Evolutionary conservation across 2,113 vertebrate species (phyloP), one percentile per base, ranked within the genome.

Genomic region (Eretmochelys imbricata): DNA sequence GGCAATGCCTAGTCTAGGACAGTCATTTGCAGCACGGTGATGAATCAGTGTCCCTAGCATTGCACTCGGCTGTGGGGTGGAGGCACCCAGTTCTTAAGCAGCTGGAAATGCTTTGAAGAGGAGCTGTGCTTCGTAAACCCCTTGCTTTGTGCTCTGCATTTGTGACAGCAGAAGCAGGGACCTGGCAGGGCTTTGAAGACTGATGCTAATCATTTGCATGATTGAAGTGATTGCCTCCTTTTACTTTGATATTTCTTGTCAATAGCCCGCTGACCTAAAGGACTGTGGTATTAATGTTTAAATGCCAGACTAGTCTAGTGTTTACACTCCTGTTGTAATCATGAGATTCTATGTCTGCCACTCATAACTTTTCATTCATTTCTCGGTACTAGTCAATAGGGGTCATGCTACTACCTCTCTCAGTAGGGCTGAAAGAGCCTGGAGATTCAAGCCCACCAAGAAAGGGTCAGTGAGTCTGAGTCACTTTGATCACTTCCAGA

Each of bases 201-300:
- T 10, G 14, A 13, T 90, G 93, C 95, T 92, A 96, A 96, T 96
- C 95, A 95, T 85, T 96, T 14, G 85, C 75, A 80, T 84, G 91
- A 90, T 65, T 85, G 91, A 94, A 96, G 78, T 1, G 0, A 85
- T 95, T 53, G 35, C 51, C 54, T 89, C 79, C 79, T 95, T 94
- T 96, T 48, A 53, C 90, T 95, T 35, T 89, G 89, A 27, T 95
- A 87, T 94, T 96, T 55, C 92, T 93, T 95, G 84, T 85, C 82
- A 85, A 96, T 96, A 97, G 75, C 94, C 96, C 95, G 24, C 83
- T 0, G 31, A 90, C 94, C 85, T 96, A 54, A 0, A 8, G 91
- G 89, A 95, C 93, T 90, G 93, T 93, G 81, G 31, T 42, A 84
- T 89, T 79, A 17, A 35, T 89, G 89, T 94, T 93, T 89, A 88